phyloP scores from a whole-genome alignment of 1,140 invertebrate genomes.

The Scaptomyza pallida region DNA sequence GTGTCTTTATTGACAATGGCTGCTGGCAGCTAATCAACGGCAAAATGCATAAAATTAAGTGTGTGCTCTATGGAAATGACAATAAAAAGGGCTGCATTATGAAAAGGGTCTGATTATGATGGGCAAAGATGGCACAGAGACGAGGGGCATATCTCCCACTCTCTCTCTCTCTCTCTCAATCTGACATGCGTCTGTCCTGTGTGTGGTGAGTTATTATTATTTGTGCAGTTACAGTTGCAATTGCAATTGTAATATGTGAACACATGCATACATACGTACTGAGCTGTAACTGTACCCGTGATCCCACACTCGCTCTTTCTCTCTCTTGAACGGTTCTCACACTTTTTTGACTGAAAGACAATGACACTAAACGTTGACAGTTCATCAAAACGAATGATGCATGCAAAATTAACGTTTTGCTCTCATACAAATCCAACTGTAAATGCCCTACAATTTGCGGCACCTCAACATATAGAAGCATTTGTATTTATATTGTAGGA shows the following conservation, averaged over 20 bases:
- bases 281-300: conserved; percentile 59
- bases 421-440: conserved; percentile 21
- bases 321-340: conserved; percentile 38
- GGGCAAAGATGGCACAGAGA: conserved; percentile 6
- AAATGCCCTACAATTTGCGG: conserved; percentile 30
- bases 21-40: conserved; percentile 74
- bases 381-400: conserved; percentile 81
- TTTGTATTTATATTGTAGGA: neutral
- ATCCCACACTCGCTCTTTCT: conserved; percentile 7
- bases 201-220: conserved; percentile 62
- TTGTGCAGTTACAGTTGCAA: conserved; percentile 37
- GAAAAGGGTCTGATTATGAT: neutral
- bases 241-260: conserved; percentile 25
- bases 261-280: neutral
- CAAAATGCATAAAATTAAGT: conserved; percentile 81
- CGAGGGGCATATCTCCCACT: conserved; percentile 4
- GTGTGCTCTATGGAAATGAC: conserved; percentile 36
- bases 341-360: conserved; percentile 48
- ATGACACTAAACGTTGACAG: conserved; percentile 73
- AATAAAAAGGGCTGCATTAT: conserved; percentile 14
- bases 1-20: conserved; percentile 51
- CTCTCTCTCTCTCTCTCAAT: conserved; percentile 3
- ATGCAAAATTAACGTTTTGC: conserved; percentile 66
- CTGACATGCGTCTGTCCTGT: conserved; percentile 15
- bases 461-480: neutral